Base-by-base conservation (phyloP, 2,888 invertebrate genomes). In the Trachelus iudaicus region DNA sequence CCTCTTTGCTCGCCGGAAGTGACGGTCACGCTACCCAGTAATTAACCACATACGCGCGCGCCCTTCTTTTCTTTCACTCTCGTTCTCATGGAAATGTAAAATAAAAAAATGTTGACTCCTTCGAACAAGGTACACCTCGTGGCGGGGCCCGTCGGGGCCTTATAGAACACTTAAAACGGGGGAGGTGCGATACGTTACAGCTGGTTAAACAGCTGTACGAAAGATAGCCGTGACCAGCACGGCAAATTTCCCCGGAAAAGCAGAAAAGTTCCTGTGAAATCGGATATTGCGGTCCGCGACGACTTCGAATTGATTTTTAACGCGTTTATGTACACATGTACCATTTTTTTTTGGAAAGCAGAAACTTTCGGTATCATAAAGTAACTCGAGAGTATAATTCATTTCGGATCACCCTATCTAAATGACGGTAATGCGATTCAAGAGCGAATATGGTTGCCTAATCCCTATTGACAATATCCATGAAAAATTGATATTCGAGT, bases 131-230 rank as follows among this genome's bases (percentile, higher is more conserved):
- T 71, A 71, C 33, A 71, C 71, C 71, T 11, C 71, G 56, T 23
- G 23, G 40, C 40, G 56, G 56, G 56, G 56, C 56, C 56, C 56
- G 56, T 56, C 56, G 56, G 56, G 56, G 56, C 56, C 56, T 56
- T 15, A 56, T 56, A 56, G 56, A 56, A 56, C 56, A 23, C 9
- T 56, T 56, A 56, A 56, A 56, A 56, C 23, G 56, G 56, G 56
- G 56, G 69, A 69, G 75, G 83, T 82, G 85, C 81, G 85, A 86
- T 77, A 83, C 79, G 84, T 87, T 86, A 85, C 88, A 88, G 84
- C 86, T 88, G 88, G 85, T 88, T 88, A 86, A 85, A 85, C 88
- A 87, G 85, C 83, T 88, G 88, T 83, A 81, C 78, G 75, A 76
- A 82, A 79, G 83, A 86, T 86, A 83, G 77, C 81, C 83, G 83